These are phyloP conservation scores for Heliconius eleuchia DNA, from an alignment of 1,140 invertebrate genomes.

Conservation along the genomic window DNA sequence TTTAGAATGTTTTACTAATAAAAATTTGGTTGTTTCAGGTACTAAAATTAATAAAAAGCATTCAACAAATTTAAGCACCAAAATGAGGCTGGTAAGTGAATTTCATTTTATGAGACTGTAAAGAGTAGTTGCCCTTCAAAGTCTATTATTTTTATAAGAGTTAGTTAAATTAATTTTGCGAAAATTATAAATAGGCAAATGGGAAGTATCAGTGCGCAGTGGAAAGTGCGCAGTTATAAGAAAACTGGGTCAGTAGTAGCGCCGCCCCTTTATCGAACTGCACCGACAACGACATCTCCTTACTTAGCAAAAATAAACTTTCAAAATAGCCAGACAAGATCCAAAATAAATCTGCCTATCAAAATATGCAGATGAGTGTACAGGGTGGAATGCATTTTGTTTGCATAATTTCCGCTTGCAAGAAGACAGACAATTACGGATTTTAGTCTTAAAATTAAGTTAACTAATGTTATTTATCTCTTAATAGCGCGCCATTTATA, in stretches of 20 bases:
- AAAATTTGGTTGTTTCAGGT: slow-evolving; percentile 57
- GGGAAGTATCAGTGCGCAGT: slow-evolving; percentile 72
- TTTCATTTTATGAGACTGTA: not conserved
- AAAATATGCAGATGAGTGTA: slow-evolving; percentile 47
- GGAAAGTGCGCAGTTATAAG: slow-evolving; percentile 75
- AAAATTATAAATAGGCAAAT: slow-evolving; percentile 71
- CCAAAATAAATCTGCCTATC: slow-evolving; percentile 48
- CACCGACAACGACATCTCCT: slow-evolving; percentile 45
- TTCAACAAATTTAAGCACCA: slow-evolving; percentile 57
- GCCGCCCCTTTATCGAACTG: slow-evolving; percentile 78
- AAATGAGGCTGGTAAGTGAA: slow-evolving; percentile 73
- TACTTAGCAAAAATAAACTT: slow-evolving; percentile 61
- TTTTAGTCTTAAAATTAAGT: slow-evolving; percentile 7
- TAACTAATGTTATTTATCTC: not conserved
- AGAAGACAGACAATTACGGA: slow-evolving; percentile 26
- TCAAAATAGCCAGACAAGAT: slow-evolving; percentile 54
- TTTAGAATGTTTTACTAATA: not conserved
- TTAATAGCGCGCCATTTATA: not conserved
- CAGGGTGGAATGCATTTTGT: slow-evolving; percentile 64
- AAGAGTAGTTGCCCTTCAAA: slow-evolving; percentile 18
- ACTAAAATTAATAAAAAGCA: slow-evolving; percentile 48
- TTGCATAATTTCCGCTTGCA: slow-evolving; percentile 28
- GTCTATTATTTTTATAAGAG: slow-evolving; percentile 21
- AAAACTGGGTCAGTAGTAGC: slow-evolving; percentile 78
- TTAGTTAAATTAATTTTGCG: slow-evolving; percentile 51